These are phyloP conservation scores for Phyllotreta striolata DNA, from an alignment of 2,888 invertebrate species.

Conservation along the genomic window DNA sequence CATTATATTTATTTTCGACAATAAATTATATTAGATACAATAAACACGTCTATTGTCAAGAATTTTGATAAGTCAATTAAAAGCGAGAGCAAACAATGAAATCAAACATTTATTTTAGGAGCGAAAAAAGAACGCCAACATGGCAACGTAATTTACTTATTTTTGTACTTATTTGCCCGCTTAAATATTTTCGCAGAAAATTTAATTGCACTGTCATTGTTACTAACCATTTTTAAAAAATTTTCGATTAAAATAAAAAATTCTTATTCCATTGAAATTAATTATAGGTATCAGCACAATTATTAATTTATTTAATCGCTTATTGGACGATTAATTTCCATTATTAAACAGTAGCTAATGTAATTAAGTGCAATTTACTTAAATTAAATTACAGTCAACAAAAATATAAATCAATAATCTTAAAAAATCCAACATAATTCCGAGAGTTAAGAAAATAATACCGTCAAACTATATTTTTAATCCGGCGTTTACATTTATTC, in stretches of 20 bases:
- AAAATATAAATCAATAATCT: constrained; percentile 17
- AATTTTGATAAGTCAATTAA: constrained; percentile 19
- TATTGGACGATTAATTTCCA: no score
- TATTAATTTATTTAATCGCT: no score
- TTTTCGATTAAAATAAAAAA: no score
- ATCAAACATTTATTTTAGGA: constrained; percentile 12
- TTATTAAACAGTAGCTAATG: no score
- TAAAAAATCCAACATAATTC: constrained; percentile 21
- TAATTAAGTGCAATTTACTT: no score
- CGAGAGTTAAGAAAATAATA: constrained; percentile 18
- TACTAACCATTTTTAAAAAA: no score
- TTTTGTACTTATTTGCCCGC: background rate
- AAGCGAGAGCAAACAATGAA: constrained; percentile 15
- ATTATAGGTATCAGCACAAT: no score
- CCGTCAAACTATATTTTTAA: constrained; percentile 8
- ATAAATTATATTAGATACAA: constrained; percentile 24
- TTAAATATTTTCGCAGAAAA: no score
- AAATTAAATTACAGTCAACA: background rate
- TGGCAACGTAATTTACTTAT: constrained; percentile 7
- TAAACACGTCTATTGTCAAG: constrained; percentile 18
- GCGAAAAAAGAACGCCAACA: constrained; percentile 2
- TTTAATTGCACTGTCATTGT: no score
- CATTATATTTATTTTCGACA: constrained; percentile 16
- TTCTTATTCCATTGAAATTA: no score
- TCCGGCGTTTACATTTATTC: constrained; percentile 14